These are phyloP conservation scores for Dromaius novaehollandiae DNA, from an alignment of 2,113 vertebrate species.

Conservation along the genomic window DNA sequence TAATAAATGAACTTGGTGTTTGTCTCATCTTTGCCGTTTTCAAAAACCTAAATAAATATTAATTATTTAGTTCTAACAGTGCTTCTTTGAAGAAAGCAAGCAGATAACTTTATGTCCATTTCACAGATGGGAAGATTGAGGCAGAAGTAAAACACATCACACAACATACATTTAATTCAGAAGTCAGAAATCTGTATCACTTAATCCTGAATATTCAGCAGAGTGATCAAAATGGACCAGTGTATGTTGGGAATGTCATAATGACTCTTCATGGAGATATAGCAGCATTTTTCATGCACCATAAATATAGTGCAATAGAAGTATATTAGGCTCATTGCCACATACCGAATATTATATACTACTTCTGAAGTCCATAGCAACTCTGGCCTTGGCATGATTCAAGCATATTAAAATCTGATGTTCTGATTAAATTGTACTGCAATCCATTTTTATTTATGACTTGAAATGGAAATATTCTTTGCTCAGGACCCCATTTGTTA, in stretches of 20 bases:
- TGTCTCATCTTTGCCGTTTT: constrained; percentile 5
- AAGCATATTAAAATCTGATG: neutral
- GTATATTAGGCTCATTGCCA: neutral
- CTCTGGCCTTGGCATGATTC: neutral
- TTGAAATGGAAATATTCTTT: neutral
- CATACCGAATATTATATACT: neutral
- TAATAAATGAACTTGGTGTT: neutral
- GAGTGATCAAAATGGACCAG: neutral
- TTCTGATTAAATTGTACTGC: neutral
- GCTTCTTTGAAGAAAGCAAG: neutral
- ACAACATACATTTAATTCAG: neutral
- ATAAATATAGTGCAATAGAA: neutral
- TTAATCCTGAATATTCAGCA: neutral
- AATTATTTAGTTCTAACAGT: neutral
- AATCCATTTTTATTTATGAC: neutral
- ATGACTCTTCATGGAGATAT: neutral
- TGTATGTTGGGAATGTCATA: neutral
- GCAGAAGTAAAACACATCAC: neutral
- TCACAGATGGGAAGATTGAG: neutral
- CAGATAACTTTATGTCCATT: neutral
- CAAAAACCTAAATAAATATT: neutral
- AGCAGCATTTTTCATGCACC: neutral
- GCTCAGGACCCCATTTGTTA: neutral
- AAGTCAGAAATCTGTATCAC: neutral
- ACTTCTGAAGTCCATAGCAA: neutral